Evolutionary conservation across 2,888 invertebrate species (phyloP).

Genomic region (Oeneis ivallda): DNA sequence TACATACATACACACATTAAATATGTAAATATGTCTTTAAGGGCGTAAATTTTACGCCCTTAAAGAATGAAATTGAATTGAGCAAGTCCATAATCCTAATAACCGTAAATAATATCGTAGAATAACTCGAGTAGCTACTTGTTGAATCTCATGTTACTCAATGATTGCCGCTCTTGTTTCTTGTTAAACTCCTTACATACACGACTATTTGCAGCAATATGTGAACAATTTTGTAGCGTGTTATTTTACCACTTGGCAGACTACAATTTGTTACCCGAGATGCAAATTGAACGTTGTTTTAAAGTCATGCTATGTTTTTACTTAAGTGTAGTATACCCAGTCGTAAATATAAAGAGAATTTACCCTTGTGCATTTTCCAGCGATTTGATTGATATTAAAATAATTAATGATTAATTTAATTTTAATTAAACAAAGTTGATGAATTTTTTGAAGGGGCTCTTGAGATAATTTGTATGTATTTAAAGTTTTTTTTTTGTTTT

Average conservation of each 20-base stretch:
- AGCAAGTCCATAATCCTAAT: no score
- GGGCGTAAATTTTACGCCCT: no score
- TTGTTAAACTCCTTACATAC: conserved; percentile 9
- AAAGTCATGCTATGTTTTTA: not conserved
- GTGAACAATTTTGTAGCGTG: conserved; percentile 18
- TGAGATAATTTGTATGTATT: no score
- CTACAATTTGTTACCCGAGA: conserved; percentile 8
- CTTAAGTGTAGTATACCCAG: not conserved
- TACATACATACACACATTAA: no score
- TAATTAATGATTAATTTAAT: no score
- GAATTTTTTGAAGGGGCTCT: no score
- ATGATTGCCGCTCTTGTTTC: conserved; percentile 5
- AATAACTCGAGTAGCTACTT: not conserved
- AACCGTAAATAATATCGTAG: not conserved
- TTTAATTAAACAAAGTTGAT: no score
- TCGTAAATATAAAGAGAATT: not conserved
- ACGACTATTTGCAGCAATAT: conserved; percentile 7
- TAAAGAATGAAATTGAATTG: no score
- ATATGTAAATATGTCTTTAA: no score
- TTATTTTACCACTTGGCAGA: conserved; percentile 6
- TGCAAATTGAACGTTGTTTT: not conserved
- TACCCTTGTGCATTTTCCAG: no score
- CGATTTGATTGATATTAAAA: no score
- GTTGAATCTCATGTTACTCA: conserved; percentile 11
- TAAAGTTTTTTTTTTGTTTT: no score